These are phyloP conservation scores for Cryptomyrus ogoouensis DNA, from an alignment of 2,113 vertebrate genomes.

Conservation along the genomic window DNA sequence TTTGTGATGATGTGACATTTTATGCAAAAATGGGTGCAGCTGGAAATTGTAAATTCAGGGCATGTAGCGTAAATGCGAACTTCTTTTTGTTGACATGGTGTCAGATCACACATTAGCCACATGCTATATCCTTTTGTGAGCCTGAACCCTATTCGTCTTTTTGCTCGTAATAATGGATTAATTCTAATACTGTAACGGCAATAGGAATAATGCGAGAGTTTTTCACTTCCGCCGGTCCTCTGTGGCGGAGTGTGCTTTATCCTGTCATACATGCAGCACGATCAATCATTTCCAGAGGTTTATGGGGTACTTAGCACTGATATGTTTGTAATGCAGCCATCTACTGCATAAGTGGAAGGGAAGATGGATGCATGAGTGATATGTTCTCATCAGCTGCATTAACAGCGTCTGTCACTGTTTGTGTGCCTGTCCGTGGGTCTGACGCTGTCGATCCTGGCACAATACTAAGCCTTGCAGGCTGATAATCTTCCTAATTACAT, in stretches of 20 bases:
- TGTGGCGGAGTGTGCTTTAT: not conserved
- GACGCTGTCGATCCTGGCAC: not conserved
- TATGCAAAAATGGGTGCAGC: not conserved
- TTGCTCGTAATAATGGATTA: not conserved
- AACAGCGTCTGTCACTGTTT: slow-evolving; percentile 16
- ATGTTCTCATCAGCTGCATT: not conserved
- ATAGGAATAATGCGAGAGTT: not conserved
- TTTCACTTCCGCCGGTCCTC: not conserved
- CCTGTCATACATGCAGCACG: not conserved
- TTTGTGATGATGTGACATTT: not conserved
- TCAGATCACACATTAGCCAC: not conserved
- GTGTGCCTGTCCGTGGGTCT: slow-evolving; percentile 18
- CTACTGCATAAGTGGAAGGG: not conserved
- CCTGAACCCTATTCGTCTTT: not conserved
- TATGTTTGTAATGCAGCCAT: not conserved
- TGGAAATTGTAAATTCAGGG: not conserved
- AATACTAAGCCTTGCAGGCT: slow-evolving; percentile 26
- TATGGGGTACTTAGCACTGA: not conserved
- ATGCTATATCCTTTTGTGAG: not conserved
- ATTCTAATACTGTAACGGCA: not conserved
- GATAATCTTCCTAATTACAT: slow-evolving; percentile 41
- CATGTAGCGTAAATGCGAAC: not conserved
- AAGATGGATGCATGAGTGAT: not conserved
- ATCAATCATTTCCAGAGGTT: not conserved
- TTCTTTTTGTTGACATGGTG: not conserved